Evolutionary conservation across 2,797 vertebrate species (phyloP).

Genomic region (Oryzias dopingdopingensis): DNA sequence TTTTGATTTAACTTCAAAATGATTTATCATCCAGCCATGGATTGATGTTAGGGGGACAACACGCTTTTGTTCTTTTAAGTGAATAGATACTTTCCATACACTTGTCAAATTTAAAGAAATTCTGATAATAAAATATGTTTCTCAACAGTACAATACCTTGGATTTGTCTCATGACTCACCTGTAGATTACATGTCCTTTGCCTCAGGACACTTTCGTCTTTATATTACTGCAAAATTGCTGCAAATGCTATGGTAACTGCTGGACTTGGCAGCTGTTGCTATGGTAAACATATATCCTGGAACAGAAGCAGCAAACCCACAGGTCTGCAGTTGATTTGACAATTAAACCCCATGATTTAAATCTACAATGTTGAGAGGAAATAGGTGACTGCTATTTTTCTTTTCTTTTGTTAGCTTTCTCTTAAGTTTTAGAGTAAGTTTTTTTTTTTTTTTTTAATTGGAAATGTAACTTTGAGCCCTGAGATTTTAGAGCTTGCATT

Average conservation of each 20-base stretch:
- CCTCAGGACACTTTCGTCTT: background rate
- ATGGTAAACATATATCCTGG: conserved; percentile 12
- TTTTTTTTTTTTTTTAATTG: no score
- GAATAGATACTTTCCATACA: background rate
- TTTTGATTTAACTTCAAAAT: conserved; percentile 56
- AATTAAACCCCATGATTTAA: conserved; percentile 10
- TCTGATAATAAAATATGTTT: conserved; percentile 3
- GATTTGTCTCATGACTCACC: no score
- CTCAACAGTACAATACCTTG: background rate
- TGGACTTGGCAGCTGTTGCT: conserved; percentile 15
- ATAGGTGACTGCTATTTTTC: no score
- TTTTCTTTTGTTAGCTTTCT: background rate
- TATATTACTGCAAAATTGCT: conserved; percentile 14
- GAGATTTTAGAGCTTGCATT: no score
- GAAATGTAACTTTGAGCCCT: no score
- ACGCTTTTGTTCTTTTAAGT: conserved; percentile 5
- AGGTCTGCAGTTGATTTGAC: conserved; percentile 2
- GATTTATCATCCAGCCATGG: conserved; percentile 51
- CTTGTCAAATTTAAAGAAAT: conserved; percentile 9
- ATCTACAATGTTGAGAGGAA: no score
- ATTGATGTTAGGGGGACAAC: conserved; percentile 22
- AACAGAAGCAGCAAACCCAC: conserved; percentile 11
- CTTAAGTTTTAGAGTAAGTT: no score
- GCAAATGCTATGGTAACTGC: conserved; percentile 17
- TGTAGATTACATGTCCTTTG: background rate